Conservation (phyloP, 2,797 vertebrate species). For the Diceros bicornis region DNA sequence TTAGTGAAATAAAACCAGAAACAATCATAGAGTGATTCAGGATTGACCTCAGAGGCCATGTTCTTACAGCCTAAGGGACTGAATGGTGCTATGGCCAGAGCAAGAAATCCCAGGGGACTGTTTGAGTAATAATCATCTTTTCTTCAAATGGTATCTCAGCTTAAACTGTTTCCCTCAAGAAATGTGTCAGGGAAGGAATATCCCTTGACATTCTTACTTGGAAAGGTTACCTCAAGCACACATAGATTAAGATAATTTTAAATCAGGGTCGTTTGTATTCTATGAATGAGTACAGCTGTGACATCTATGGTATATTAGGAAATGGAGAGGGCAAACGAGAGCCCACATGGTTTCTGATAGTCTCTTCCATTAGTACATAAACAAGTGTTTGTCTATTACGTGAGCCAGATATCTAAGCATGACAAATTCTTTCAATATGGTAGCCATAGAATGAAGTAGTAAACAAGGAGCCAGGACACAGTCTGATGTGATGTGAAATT, state of each 20-base stretch:
- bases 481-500: neutral
- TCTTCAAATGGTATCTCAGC: neutral
- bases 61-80: neutral
- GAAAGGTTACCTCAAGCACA: constrained; percentile 11
- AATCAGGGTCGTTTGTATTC: neutral
- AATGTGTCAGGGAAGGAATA: neutral
- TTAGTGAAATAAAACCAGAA: constrained; percentile 40
- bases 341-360: neutral
- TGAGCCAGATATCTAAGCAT: neutral
- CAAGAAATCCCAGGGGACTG: neutral
- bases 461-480: neutral
- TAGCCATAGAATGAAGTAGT: neutral
- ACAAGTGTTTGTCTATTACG: neutral
- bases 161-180: constrained; percentile 37
- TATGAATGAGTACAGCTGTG: neutral
- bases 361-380: neutral
- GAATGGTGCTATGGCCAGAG: neutral
- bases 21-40: neutral
- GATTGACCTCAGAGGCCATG: neutral
- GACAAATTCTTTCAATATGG: neutral
- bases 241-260: neutral
- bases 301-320: neutral
- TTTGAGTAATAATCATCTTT: neutral
- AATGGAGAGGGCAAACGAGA: neutral
- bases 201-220: neutral